Percentiles rank a stretch among this genome's conserved stretches.
Evolutionary conservation across 1,140 invertebrate species (phyloP).

Genomic region (Orchesella cincta): DNA sequence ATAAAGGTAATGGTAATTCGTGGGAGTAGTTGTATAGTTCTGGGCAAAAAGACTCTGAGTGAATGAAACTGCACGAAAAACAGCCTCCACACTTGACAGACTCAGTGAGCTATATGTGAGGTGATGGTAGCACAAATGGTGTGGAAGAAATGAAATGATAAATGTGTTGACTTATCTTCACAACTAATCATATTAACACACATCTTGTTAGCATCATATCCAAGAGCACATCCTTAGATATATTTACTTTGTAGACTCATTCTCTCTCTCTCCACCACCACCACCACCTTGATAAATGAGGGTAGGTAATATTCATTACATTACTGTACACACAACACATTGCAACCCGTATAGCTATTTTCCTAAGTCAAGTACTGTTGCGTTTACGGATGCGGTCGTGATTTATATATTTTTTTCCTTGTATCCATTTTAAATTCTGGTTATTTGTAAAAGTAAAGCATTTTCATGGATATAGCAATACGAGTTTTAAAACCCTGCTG

Average conservation of each 20-base stretch:
- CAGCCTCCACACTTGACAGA: background rate
- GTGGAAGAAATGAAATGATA: background rate
- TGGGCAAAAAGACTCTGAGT: background rate
- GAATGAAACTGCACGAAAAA: background rate
- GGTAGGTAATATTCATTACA: background rate
- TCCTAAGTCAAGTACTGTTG: background rate
- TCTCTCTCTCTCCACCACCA: background rate
- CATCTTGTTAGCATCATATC: constrained; percentile 27
- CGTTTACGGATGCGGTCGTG: background rate
- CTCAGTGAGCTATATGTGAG: background rate
- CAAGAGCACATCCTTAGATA: constrained; percentile 4
- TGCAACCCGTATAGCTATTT: background rate
- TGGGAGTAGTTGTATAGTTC: background rate
- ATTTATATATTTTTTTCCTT: constrained; percentile 5
- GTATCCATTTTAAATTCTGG: background rate
- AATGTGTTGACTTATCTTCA: constrained; percentile 29
- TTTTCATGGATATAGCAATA: no score
- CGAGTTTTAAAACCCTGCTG: background rate
- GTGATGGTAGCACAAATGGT: background rate
- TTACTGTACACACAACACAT: background rate
- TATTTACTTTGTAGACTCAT: background rate
- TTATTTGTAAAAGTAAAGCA: background rate
- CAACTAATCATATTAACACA: constrained; percentile 28
- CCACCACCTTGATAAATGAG: background rate
- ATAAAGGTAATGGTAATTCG: constrained; percentile 20